Base-by-base conservation (phyloP, 2,888 invertebrate genomes). In the Pollenia labialis region DNA sequence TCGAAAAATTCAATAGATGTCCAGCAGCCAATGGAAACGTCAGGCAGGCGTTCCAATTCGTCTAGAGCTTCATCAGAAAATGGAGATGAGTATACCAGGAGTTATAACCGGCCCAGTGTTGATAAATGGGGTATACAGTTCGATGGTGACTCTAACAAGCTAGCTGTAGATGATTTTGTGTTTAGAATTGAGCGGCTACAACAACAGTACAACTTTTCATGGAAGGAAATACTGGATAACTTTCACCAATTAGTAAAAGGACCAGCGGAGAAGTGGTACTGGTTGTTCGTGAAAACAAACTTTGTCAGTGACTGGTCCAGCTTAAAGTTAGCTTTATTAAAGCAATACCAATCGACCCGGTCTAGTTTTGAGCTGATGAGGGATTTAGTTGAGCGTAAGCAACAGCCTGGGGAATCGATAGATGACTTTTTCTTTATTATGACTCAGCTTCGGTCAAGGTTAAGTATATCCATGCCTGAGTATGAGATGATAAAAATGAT, bases 121-220 rank as follows among this genome's bases (percentile, higher is more conserved):
- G 60, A 60, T 32, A 60, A 60, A 60, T 60, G 60, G 32, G 60
- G 60, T 11, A 11, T 60, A 10, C 32, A 60, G 14, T 60, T 60
- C 18, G 60, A 60, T 32, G 60, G 54, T n/a, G 16, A 56, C 18
- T n/a, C 16, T 14, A 56, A 56, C 18, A 56, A 56, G 4, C 10
- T 56, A 18, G 54, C 54, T 16, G 54, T 56, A 4, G 54, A 56
- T 4, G 54, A 56, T 0, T 56, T 16, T 16, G 32, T 60, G 0
- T 60, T 60, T 32, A 40, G 60, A 10, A 10, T 60, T 11, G 60
- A 60, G 32, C 60, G 60, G 10, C 60, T 60, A 10, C 60, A 60
- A 32, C 12, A 32, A 32, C 32, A 32, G 32, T 32, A 32, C 32
- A 32, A 32, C 32, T 32, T 32, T 32, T 32, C 32, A 10, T 60